Conservation (phyloP, 2,888 invertebrate genomes). For the Melanargia galathea region DNA sequence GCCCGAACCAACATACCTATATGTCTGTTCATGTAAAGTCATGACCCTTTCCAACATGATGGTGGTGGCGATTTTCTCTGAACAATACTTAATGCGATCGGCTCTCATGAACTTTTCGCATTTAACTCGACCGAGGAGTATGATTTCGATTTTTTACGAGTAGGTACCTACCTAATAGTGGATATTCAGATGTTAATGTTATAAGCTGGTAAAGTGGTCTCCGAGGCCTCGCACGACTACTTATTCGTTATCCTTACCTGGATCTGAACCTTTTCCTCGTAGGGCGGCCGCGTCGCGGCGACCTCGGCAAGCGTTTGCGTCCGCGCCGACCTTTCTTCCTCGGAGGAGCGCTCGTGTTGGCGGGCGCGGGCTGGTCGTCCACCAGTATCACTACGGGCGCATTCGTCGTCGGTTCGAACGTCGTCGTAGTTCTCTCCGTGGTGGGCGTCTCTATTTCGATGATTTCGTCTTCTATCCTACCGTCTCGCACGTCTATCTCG, state of each 20-base stretch:
- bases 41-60: no score
- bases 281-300: conserved; percentile 71
- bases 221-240: no score
- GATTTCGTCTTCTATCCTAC: conserved; percentile 61
- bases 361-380: conserved; percentile 72
- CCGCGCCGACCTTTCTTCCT: conserved; percentile 64
- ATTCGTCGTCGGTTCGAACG: conserved; percentile 58
- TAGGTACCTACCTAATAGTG: no score
- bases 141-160: no score
- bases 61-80: no score
- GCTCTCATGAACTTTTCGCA: no score
- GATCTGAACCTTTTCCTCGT: conserved; percentile 78
- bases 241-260: conserved; percentile 48
- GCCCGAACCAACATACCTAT: no score
- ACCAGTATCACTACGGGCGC: conserved; percentile 73
- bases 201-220: background rate
- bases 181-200: no score
- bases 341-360: conserved; percentile 60
- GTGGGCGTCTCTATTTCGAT: conserved; percentile 66
- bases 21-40: no score
- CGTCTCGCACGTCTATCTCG: conserved; percentile 78
- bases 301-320: conserved; percentile 65
- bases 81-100: no score
- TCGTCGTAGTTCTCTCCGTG: conserved; percentile 57
- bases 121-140: no score